Base-by-base conservation (phyloP, 2,113 vertebrate species). In the human (Homo sapiens) region DNA sequence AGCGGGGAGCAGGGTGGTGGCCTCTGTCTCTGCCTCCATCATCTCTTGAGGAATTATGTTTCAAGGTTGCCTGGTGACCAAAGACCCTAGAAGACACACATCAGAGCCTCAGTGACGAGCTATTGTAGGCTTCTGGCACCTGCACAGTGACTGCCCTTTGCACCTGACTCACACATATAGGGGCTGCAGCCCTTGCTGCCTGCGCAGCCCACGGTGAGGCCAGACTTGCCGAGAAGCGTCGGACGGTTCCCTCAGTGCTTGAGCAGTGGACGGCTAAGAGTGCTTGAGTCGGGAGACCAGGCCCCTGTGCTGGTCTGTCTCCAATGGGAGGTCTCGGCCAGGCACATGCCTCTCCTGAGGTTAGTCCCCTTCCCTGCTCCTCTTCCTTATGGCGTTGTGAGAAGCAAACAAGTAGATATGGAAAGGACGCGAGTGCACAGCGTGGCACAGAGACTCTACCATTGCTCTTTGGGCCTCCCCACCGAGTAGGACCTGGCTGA, bases 401-500 rank as follows among this genome's bases (percentile, higher is more conserved):
- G 16, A 18, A 3, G 9, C 32, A 2, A 50, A 10, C 10, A 7
- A 32, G 35, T 8, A 3, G 17, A 0, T 4, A 3, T 5, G 0
- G 10, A 43, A 80, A 2, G 2, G 3, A 3, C 6, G 12, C 22
- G 17, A 0, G 45, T 72, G 45, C 17, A n/a, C 11, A 52, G n/a
- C 18, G 17, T 3, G 9, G 8, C 4, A 0, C 0, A 27, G 57
- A 55, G 52, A 11, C 52, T 2, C 43, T 11, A 2, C 18, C 17
- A 1, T 25, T 12, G 22, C n/a, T 27, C 45, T 7, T 20, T n/a
- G 2, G 4, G 3, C 5, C 27, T 59, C 12, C 61, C 27, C 27
- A 2, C 11, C 52, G 20, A 32, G 27, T 2, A 13, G 12, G 61
- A 64, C 61, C 61, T 64, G 61, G 13, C 55, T 2, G 0, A 0